Evolutionary conservation across 2,113 vertebrate species (phyloP).

Genomic region (Oncorhynchus nerka): DNA sequence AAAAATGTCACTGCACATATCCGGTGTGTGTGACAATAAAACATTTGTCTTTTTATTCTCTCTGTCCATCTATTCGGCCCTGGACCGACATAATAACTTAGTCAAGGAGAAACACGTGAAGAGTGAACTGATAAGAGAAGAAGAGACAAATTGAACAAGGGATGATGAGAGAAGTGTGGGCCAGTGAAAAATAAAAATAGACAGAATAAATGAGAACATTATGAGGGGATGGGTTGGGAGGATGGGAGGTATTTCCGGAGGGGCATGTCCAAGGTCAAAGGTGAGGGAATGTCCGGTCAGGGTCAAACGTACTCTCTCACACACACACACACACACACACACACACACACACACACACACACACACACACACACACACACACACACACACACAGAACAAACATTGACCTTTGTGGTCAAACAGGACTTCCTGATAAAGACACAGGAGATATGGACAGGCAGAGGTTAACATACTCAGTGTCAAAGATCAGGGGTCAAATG

Average conservation of each 20-base stretch:
- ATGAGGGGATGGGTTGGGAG: background rate
- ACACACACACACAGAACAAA: constrained; percentile 23
- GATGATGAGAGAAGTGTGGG: background rate
- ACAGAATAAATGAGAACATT: background rate
- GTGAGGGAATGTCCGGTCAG: constrained; percentile 60
- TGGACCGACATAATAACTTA: too few species aligned
- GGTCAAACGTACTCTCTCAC: constrained; percentile 21
- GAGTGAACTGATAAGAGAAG: background rate
- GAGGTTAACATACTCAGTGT: constrained; percentile 63
- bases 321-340: constrained; percentile 1
- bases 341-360: too few species aligned
- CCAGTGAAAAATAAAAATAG: background rate
- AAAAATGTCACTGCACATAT: too few species aligned
- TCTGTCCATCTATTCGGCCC: too few species aligned
- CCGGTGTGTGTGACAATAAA: too few species aligned
- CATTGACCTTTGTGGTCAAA: constrained; percentile 56
- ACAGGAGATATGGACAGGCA: constrained; percentile 49
- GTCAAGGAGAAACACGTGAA: background rate
- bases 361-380: constrained; percentile 2
- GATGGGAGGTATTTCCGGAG: background rate
- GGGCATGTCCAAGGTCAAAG: constrained; percentile 41
- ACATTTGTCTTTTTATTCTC: too few species aligned
- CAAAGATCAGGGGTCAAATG: constrained; percentile 41
- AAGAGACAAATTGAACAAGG: background rate
- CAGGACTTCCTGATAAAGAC: constrained; percentile 56